Conservation (phyloP, 1,140 invertebrate genomes). For the Brevipalpus yothersi region DNA sequence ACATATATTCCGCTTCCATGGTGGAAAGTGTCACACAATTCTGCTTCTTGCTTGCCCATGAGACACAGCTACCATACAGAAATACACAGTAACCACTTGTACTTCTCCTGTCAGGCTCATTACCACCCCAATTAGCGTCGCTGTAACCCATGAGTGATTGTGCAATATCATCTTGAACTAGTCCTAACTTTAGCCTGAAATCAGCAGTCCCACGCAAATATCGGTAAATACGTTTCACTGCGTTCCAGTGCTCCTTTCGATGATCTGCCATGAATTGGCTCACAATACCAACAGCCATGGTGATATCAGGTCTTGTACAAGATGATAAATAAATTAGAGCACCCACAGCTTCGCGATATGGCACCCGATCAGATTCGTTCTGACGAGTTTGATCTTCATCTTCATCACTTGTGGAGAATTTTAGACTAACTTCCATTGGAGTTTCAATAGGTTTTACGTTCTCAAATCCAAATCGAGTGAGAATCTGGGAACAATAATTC, state of each 20-base stretch:
- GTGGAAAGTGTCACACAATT: neutral
- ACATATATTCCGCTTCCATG: neutral
- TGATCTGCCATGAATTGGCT: neutral
- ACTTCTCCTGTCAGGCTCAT: neutral
- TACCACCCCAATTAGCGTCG: neutral
- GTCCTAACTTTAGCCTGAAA: neutral
- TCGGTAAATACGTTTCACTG: neutral
- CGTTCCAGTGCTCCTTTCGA: neutral
- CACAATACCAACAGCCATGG: neutral
- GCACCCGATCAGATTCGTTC: neutral
- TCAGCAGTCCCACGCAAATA: neutral
- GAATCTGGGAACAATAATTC: neutral
- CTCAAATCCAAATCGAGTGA: neutral
- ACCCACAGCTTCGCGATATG: neutral
- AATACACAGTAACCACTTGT: neutral
- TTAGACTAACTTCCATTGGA: no score
- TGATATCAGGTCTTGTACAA: neutral
- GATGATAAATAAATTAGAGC: neutral
- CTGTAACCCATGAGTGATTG: neutral
- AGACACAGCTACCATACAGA: neutral
- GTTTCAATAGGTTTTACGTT: neutral
- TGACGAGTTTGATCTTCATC: neutral
- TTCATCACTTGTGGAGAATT: neutral
- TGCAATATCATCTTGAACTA: neutral
- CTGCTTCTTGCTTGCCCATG: neutral